Conservation (phyloP, 2,797 vertebrate species). For the Peromyscus eremicus region DNA sequence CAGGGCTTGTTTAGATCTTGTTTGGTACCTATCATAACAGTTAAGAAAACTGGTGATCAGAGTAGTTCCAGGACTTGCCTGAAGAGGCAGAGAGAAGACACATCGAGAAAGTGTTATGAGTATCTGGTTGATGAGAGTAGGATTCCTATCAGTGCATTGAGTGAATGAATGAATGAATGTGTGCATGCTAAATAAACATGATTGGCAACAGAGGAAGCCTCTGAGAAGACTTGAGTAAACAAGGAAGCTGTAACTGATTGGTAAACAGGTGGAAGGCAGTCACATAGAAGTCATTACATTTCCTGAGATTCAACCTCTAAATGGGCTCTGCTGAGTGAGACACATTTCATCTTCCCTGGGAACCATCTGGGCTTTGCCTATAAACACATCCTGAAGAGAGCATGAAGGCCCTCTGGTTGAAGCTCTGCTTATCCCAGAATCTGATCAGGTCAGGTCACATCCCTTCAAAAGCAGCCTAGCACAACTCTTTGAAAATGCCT, state of each 20-base stretch:
- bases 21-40: background rate
- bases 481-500: slow-evolving; percentile 79
- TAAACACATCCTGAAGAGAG: slow-evolving; percentile 72
- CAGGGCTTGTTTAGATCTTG: background rate
- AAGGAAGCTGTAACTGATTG: slow-evolving; percentile 3
- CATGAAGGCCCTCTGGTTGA: slow-evolving; percentile 47
- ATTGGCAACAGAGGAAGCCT: background rate
- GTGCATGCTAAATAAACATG: background rate
- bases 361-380: slow-evolving; percentile 74
- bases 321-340: slow-evolving; percentile 61
- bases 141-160: background rate
- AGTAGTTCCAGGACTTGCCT: background rate
- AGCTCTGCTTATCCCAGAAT: slow-evolving; percentile 77
- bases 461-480: slow-evolving; percentile 79
- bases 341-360: slow-evolving; percentile 63
- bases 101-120: background rate
- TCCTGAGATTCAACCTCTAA: slow-evolving; percentile 72
- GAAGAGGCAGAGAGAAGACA: background rate
- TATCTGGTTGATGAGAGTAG: background rate
- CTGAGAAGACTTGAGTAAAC: slow-evolving; percentile 11
- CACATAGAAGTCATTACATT: slow-evolving; percentile 41
- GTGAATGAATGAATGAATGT: background rate
- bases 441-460: slow-evolving; percentile 80
- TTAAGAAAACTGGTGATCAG: background rate
- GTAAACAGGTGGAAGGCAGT: slow-evolving; percentile 35